Evolutionary conservation across 2,113 vertebrate species (phyloP), one percentile per base, ranked within the genome.

Genomic region (Trachemys scripta): DNA sequence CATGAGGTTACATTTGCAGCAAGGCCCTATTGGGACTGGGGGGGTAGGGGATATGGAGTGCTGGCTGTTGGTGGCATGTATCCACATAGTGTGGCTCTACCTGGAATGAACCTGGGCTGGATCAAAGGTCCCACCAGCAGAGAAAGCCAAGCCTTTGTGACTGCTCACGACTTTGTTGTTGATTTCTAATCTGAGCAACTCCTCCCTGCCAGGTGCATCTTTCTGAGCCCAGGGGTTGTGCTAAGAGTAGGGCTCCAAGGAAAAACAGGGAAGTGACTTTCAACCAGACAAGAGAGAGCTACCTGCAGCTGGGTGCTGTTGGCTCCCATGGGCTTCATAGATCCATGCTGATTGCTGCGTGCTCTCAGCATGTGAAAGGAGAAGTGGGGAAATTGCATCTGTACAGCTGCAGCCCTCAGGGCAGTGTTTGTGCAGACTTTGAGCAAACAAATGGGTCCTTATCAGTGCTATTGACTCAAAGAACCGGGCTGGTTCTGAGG

Each of bases 391-490:
- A 0, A 91, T 76, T 95, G 35, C 94, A 94, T 95, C 96, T 69
- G 0, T 42, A 22, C 69, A 75, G 69, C 69, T 75, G 94, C 62
- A 75, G 75, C 89, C 0, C 0, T n/a, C 11, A 0, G 88, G 91
- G 93, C 9, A 13, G 62, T n/a, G 90, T 95, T 96, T 96, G 94
- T 89, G 90, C 96, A 92, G 56, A 85, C 94, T 94, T 50, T 92
- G 96, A 97, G 96, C 96, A 97, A 97, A 97, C 96, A 97, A 95
- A 92, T 22, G 90, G 95, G 94, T 90, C 95, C 93, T 94, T 97
- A 96, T 97, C 96, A 94, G 96, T 87, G 93, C 89, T 97, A 95
- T 95, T 95, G 92, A 89, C 96, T 62, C 56, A 50, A 20, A 51
- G 29, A 5, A 19, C 49, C 4, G 8, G 0, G 11, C 93, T 3